A percentile compares a stretch with the other conserved stretches of the same genome.
phyloP scores from a whole-genome alignment of 2,888 invertebrate species.

The Meiosimyza platycephala region DNA sequence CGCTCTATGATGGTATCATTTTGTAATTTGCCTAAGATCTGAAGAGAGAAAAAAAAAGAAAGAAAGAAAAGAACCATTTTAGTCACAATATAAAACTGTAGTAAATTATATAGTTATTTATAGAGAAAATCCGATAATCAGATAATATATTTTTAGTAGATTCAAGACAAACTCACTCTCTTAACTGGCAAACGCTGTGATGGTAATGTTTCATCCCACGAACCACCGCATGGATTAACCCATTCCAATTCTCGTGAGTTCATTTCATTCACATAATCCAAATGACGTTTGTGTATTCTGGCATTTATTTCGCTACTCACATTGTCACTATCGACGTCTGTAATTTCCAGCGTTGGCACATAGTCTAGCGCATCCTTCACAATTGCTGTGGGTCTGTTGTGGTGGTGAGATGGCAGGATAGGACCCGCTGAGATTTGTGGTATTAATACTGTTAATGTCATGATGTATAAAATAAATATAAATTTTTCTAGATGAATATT shows the following conservation, averaged over 20 bases:
- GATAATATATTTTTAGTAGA: no score
- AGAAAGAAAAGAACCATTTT: neutral
- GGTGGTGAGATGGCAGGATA: neutral
- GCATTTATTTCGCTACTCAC: neutral
- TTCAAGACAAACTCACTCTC: slow-evolving; percentile 41
- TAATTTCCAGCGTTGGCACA: neutral
- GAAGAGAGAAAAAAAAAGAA: slow-evolving; percentile 23
- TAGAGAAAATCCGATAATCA: no score
- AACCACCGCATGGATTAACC: slow-evolving; percentile 56
- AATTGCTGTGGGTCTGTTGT: slow-evolving; percentile 19
- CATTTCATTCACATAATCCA: slow-evolving; percentile 44
- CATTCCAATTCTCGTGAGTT: slow-evolving; percentile 47
- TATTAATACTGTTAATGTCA: slow-evolving; percentile 32
- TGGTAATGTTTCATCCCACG: slow-evolving; percentile 40
- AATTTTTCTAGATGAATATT: slow-evolving; percentile 39
- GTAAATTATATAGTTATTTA: no score
- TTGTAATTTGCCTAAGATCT: slow-evolving; percentile 49
- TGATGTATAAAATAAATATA: slow-evolving; percentile 33
- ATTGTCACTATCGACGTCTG: neutral
- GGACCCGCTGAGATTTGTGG: slow-evolving; percentile 34
- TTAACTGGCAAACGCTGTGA: slow-evolving; percentile 39
- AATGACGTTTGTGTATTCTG: slow-evolving; percentile 46
- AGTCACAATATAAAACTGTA: no score
- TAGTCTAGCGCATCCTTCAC: neutral
- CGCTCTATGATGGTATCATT: slow-evolving; percentile 45